Percentiles rank a stretch among this genome's conserved stretches.
Evolutionary conservation across 2,113 vertebrate species (phyloP).

Genomic region (Onychostruthus taczanowskii): DNA sequence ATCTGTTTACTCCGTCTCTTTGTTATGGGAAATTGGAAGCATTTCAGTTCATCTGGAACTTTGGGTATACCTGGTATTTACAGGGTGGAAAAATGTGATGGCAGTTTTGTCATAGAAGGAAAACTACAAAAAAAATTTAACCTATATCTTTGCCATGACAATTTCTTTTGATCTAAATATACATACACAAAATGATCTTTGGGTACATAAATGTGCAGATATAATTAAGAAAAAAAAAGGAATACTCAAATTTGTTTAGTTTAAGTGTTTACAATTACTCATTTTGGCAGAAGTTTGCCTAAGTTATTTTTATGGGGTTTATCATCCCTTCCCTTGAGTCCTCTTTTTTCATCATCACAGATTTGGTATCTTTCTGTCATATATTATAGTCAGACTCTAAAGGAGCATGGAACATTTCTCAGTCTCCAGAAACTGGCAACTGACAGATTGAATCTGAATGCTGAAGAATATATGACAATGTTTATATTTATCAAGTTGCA

Average conservation of each 20-base stretch:
- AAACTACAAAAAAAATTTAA: neutral
- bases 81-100: neutral
- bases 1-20: neutral
- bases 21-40: neutral
- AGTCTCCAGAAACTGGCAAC: neutral
- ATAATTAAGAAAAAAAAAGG: neutral
- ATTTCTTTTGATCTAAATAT: neutral
- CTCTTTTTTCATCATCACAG: neutral
- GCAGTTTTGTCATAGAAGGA: neutral
- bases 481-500: neutral
- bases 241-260: neutral
- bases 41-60: neutral
- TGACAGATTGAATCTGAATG: neutral
- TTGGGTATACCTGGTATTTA: neutral
- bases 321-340: neutral
- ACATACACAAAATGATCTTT: neutral
- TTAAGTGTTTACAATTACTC: neutral
- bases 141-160: neutral
- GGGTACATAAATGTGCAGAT: neutral
- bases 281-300: neutral
- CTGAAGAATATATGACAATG: neutral
- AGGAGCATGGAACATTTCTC: neutral
- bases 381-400: neutral
- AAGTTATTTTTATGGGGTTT: neutral
- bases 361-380: neutral